Evolutionary conservation across 2,113 vertebrate genomes (phyloP), one percentile per base, ranked within the genome.

Genomic region (Sus scrofa): DNA sequence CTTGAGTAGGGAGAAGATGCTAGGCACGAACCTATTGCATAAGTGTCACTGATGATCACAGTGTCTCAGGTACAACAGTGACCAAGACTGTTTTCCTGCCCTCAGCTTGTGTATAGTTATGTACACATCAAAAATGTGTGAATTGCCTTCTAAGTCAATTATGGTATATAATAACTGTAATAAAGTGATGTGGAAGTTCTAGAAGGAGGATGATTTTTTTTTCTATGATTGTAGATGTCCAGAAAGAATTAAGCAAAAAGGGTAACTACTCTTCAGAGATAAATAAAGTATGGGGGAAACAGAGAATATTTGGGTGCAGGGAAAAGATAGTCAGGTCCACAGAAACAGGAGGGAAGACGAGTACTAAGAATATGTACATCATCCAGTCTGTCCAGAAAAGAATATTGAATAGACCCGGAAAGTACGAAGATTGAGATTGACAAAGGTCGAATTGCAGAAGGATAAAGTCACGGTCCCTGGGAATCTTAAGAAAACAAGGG

Each of bases 401-500:
- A 37, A 10, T 37, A 62, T 22, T 32, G 20, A 37, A 19, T 37
- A 11, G 14, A 26, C 56, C 27, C 58, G 86, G 32, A 60, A 50
- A 32, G 11, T 39, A 73, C 39, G 24, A 50, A 88, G 12, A 71
- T 16, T 52, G 34, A 89, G 58, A 52, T 52, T 73, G 11, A 62
- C 4, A 4, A 13, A 18, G 65, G 16, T 74, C 39, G 82, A 30
- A 65, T 50, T 19, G 63, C 6, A 52, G 39, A 75, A 62, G 34
- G 6, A 37, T 58, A 62, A 56, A 52, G 8, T 88, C 54, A 67
- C 50, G n/a, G 8, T 62, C 68, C 84, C 34, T 13, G 2, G 27
- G 11, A 89, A 60, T 5, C 58, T 91, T 89, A 77, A 75, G 60
- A 27, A 89, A 92, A 68, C 34, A 81, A 68, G 37, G 58, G 54